phyloP scores from a whole-genome alignment of 2,888 invertebrate genomes.

The Geotrupes spiniger region DNA sequence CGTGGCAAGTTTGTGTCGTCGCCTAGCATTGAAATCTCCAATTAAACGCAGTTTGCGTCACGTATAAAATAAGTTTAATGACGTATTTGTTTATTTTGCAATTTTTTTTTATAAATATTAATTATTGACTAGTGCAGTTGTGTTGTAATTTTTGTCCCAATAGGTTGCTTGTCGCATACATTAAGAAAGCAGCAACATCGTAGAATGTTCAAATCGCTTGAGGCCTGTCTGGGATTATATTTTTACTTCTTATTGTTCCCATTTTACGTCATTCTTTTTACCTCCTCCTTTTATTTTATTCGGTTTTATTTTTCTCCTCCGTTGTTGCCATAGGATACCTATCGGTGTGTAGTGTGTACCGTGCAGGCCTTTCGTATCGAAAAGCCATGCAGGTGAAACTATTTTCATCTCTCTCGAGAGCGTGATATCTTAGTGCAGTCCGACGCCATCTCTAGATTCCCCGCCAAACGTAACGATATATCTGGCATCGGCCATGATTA shows the following conservation, averaged over 20 bases:
- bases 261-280: constrained; percentile 41
- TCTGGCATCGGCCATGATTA: constrained; percentile 46
- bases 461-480: constrained; percentile 24
- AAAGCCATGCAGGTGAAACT: constrained; percentile 42
- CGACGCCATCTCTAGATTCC: constrained; percentile 26
- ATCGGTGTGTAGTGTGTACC: constrained; percentile 9
- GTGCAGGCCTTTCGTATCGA: constrained; percentile 9
- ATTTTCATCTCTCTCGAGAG: constrained; percentile 22
- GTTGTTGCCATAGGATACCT: constrained; percentile 35
- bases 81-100: constrained; percentile 15
- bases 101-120: constrained; percentile 7
- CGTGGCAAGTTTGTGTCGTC: constrained; percentile 25
- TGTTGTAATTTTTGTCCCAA: constrained; percentile 1
- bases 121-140: too few species aligned
- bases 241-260: constrained; percentile 47
- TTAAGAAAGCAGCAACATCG: constrained; percentile 25
- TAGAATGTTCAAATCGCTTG: constrained; percentile 41
- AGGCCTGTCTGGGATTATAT: constrained; percentile 45
- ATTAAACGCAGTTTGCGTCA: not conserved
- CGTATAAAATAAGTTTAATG: constrained; percentile 5
- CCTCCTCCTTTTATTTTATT: constrained; percentile 35
- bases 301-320: constrained; percentile 42
- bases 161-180: constrained; percentile 4
- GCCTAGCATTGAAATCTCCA: constrained; percentile 32
- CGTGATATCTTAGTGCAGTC: constrained; percentile 10